Evolutionary conservation across 92 coral and sea anemone genomes (phyloP), one percentile per base, ranked within the genome.

Genomic region (Phenganax marumi): DNA sequence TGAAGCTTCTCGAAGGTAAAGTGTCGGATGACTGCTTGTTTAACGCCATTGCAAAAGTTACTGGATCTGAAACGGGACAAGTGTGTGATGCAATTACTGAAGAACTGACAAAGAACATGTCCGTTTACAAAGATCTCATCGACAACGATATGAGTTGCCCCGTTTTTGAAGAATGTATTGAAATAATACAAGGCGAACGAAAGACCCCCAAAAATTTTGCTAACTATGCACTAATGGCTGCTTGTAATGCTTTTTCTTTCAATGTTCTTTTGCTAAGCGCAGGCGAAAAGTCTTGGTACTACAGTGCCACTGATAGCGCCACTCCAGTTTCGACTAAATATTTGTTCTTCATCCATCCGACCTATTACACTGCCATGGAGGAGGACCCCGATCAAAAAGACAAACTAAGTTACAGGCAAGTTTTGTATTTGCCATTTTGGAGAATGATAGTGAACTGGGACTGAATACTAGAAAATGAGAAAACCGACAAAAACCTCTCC

Each of bases 151-250:
- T 78, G 68, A 78, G 60, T 78, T 78, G 83, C 48, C 83, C 83
- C 2, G 73, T 46, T 0, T 78, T 78, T 63, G 83, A 78, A 58
- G 83, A 78, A 25, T 78, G 83, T 50, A 48, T 78, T 61, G 83
- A 63, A 46, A 39, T 78, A 58, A 60, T 78, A 56, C 71, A 63
- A 63, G 16, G 13, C 17, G 61, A 78, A 60, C 61, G 19, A 21
- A 77, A 77, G 50, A 60, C 71, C 18, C 83, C 83, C 0, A 78
- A 78, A 48, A 72, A 78, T 14, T 78, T 78, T 50, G 58, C 61
- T 39, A 73, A 78, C 49, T 78, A 61, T 78, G 83, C 73, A 78
- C 83, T 78, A 13, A 78, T 78, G 83, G 83, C 83, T 43, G 73
- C 83, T 5, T 78, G 83, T 78, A 78, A 78, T 61, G 83, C 83